Conservation (phyloP, 2,113 vertebrate species). For the Hyaena hyaena region DNA sequence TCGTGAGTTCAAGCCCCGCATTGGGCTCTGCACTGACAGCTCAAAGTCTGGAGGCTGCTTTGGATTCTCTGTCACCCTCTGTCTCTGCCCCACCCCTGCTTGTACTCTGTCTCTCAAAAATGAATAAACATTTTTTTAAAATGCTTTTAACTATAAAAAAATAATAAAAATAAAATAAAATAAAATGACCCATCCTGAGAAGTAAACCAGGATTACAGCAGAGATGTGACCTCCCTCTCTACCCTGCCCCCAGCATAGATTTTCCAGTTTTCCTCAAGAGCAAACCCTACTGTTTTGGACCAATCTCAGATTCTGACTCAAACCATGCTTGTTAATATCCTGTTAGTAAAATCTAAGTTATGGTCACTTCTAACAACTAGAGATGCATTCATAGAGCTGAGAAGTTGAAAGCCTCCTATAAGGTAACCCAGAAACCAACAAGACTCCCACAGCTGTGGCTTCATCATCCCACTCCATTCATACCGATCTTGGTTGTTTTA, state of each 20-base stretch:
- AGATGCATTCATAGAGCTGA: background rate
- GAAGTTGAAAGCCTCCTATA: background rate
- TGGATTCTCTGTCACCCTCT: no score
- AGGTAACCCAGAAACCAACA: background rate
- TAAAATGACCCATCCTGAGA: background rate
- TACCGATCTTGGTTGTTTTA: background rate
- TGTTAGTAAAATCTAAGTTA: background rate
- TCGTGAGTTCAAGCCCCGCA: no score
- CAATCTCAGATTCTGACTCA: background rate
- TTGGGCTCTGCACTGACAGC: no score
- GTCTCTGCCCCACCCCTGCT: no score
- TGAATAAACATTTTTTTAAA: no score
- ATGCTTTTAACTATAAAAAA: no score
- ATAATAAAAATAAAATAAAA: no score
- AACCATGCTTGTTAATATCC: background rate
- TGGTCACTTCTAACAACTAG: background rate
- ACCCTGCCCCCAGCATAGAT: background rate
- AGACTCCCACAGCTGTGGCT: background rate
- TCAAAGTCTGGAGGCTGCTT: no score
- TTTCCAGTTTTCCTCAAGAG: background rate
- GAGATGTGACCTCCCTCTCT: background rate
- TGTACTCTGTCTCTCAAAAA: no score
- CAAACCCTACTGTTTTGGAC: background rate
- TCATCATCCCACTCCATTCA: background rate
- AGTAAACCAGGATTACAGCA: background rate